Evolutionary conservation across 2,888 invertebrate species (phyloP).

Genomic region (Agriopis leucophaearia): DNA sequence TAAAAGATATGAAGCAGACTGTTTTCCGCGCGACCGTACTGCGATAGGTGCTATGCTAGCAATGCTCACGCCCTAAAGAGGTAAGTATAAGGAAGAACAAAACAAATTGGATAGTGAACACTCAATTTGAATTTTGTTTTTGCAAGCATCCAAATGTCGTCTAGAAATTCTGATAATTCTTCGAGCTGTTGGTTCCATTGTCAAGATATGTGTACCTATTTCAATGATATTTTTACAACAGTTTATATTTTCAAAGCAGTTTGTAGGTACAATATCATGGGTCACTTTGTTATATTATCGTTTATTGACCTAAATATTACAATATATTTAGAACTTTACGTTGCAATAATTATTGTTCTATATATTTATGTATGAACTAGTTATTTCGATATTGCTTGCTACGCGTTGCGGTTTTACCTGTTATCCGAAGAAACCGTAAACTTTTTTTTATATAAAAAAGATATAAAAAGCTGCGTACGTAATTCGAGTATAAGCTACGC

Average conservation of each 20-base stretch:
- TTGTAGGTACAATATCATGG: no score
- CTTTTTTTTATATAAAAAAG: no score
- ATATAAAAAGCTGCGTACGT: no score
- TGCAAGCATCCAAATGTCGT: background rate
- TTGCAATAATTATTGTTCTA: background rate
- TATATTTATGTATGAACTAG: constrained; percentile 7
- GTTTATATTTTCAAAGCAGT: no score
- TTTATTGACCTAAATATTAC: background rate
- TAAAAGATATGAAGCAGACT: constrained; percentile 78
- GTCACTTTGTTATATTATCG: no score
- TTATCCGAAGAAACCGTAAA: no score
- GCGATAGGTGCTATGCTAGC: constrained; percentile 69
- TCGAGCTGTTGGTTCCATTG: background rate
- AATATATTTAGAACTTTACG: no score
- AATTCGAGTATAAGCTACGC: no score
- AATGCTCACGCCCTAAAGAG: constrained; percentile 60
- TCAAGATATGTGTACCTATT: background rate
- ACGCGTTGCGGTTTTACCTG: no score
- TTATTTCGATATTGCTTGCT: background rate
- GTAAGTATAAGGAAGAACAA: constrained; percentile 69
- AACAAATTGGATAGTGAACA: constrained; percentile 34
- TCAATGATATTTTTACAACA: background rate
- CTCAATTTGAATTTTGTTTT: constrained; percentile 32
- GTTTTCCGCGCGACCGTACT: constrained; percentile 64
- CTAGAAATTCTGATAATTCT: background rate